Evolutionary conservation across 2,797 vertebrate species (phyloP).

Genomic region (Hyperoplus lanceolatus): DNA sequence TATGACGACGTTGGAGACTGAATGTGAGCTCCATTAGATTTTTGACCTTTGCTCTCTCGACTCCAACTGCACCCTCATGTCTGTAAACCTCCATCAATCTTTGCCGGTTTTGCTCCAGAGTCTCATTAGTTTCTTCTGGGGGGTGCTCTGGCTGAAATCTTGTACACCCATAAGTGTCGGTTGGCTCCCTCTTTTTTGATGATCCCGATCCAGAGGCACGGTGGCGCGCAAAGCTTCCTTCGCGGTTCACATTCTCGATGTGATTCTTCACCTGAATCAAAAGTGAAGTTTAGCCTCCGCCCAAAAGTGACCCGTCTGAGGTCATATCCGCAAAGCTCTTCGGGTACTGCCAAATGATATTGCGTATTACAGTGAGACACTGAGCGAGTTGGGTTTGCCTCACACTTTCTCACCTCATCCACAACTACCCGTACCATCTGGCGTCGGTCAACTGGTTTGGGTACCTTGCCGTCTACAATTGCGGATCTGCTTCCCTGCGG

Average conservation of each 20-base stretch:
- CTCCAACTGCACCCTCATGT: no score
- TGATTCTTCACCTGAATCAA: background rate
- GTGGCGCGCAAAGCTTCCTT: background rate
- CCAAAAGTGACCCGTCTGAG: background rate
- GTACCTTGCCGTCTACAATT: background rate
- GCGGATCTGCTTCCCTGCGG: background rate
- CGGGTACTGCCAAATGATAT: background rate
- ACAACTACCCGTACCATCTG: background rate
- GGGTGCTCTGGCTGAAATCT: background rate
- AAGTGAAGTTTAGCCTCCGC: background rate
- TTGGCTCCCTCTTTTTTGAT: background rate
- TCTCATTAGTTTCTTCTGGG: background rate
- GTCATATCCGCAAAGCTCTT: background rate
- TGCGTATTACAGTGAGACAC: background rate
- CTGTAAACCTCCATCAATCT: no score
- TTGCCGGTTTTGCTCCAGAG: no score
- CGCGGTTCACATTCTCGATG: background rate
- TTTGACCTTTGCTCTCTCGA: no score
- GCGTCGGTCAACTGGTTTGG: background rate
- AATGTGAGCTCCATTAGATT: no score
- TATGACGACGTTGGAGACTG: no score
- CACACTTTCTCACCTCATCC: background rate
- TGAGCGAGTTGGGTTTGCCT: background rate
- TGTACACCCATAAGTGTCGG: background rate
- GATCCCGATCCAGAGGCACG: background rate